Evolutionary conservation across 92 coral and sea anemone species (phyloP).

Genomic region (Palythoa heliodiscus): DNA sequence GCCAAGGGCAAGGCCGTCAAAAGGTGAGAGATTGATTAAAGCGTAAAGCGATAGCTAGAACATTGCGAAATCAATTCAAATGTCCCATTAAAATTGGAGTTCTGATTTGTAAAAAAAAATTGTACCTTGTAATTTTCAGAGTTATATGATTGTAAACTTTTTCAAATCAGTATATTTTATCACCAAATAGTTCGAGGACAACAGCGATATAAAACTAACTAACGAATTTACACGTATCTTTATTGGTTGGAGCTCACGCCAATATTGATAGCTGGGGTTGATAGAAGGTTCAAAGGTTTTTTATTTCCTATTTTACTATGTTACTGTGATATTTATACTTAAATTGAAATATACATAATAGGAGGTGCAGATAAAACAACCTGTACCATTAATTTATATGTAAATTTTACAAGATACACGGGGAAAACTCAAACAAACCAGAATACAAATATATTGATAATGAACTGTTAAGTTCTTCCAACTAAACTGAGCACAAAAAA

Average conservation of each 20-base stretch:
- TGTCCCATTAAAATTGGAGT: conserved; percentile 14
- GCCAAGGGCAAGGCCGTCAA: conserved; percentile 14
- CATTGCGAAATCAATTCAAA: conserved; percentile 10
- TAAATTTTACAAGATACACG: conserved; percentile 18
- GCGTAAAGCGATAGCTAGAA: conserved; percentile 6
- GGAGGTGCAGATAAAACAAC: conserved; percentile 13
- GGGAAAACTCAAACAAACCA: conserved; percentile 12
- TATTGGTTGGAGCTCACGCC: conserved; percentile 15
- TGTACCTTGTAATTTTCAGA: conserved; percentile 10
- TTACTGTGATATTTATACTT: neutral
- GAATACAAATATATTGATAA: conserved; percentile 2
- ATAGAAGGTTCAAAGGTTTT: conserved; percentile 6
- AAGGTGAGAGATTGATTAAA: neutral
- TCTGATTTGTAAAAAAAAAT: neutral
- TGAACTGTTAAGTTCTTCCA: neutral
- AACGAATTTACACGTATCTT: neutral
- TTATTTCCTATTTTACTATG: neutral
- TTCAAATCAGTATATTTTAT: neutral
- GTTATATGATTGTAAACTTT: conserved; percentile 14
- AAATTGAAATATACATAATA: neutral
- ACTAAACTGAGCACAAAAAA: conserved; percentile 4
- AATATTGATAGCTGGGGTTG: neutral
- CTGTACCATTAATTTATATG: neutral
- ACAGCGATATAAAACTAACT: neutral
- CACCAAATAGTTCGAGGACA: neutral